Percentiles rank a stretch among this genome's conserved stretches.
These are phyloP conservation scores for Dinocampus coccinellae DNA, from an alignment of 2,888 invertebrate genomes.

Conservation along the genomic window DNA sequence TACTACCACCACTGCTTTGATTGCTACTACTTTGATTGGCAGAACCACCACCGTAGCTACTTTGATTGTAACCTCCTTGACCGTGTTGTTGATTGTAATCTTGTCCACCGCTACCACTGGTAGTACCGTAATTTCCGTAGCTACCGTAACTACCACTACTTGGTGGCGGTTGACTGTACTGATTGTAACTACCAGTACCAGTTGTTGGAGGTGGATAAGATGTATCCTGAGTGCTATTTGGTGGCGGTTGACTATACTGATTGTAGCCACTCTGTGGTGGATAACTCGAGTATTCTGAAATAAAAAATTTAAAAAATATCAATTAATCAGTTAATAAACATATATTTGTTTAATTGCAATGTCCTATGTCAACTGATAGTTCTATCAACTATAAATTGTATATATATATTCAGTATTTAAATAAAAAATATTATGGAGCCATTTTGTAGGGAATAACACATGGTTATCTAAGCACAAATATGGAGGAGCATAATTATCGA, in stretches of 20 bases:
- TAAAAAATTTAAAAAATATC: slow-evolving; percentile 5
- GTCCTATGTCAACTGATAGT: no score
- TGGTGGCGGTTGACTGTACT: slow-evolving; percentile 66
- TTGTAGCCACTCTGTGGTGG: slow-evolving; percentile 61
- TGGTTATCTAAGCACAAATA: slow-evolving; percentile 19
- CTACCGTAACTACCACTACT: slow-evolving; percentile 55
- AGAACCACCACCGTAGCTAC: slow-evolving; percentile 61
- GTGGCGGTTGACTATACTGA: slow-evolving; percentile 65
- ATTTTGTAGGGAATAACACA: not conserved
- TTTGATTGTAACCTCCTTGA: slow-evolving; percentile 60
- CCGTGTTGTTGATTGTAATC: slow-evolving; percentile 57
- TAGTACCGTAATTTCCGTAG: slow-evolving; percentile 59
- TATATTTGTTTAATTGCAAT: not conserved
- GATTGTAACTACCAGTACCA: slow-evolving; percentile 58
- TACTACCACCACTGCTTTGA: slow-evolving; percentile 70
- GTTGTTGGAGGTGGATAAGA: slow-evolving; percentile 65
- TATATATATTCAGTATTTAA: no score
- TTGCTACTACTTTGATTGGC: slow-evolving; percentile 67
- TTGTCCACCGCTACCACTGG: slow-evolving; percentile 42
- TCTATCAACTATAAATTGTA: no score
- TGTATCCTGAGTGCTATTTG: slow-evolving; percentile 60
- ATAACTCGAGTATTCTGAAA: slow-evolving; percentile 64
- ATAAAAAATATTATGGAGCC: not conserved
- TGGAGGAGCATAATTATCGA: slow-evolving; percentile 34
- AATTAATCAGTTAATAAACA: not conserved